Percentiles rank a stretch among this genome's conserved stretches.
These are phyloP conservation scores for Pyrocoelia pectoralis DNA, from an alignment of 2,888 invertebrate genomes.

Conservation along the genomic window DNA sequence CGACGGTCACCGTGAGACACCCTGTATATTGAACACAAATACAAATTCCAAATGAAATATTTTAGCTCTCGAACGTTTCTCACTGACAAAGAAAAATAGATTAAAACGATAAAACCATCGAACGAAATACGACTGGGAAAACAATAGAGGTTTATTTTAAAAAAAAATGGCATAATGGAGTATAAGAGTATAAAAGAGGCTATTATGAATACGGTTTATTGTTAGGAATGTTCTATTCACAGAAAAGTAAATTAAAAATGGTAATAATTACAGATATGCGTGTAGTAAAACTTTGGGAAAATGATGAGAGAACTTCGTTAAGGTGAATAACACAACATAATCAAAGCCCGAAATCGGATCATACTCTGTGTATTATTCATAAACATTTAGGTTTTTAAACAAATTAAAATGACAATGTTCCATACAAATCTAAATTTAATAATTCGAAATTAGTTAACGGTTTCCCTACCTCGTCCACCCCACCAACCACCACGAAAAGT, in stretches of 20 bases:
- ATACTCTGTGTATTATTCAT: neutral
- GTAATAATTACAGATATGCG: slow-evolving; percentile 39
- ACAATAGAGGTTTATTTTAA: slow-evolving; percentile 39
- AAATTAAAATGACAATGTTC: no score
- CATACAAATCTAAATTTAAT: no score
- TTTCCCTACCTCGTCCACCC: no score
- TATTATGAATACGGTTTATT: slow-evolving; percentile 34
- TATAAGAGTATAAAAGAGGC: slow-evolving; percentile 37
- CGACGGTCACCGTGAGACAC: no score
- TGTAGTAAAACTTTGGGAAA: slow-evolving; percentile 25
- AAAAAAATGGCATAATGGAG: slow-evolving; percentile 40
- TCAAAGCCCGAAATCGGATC: slow-evolving; percentile 16
- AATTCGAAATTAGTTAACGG: no score
- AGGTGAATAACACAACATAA: slow-evolving; percentile 19
- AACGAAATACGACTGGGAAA: slow-evolving; percentile 36
- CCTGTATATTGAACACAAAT: no score
- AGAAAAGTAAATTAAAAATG: slow-evolving; percentile 29
- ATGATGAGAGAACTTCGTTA: slow-evolving; percentile 28
- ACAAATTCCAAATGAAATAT: no score
- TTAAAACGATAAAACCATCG: slow-evolving; percentile 33
- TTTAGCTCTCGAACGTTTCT: slow-evolving; percentile 15
- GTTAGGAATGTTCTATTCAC: slow-evolving; percentile 31
- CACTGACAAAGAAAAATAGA: slow-evolving; percentile 22
- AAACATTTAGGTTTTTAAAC: slow-evolving; percentile 11
- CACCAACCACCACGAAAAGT: no score